These are phyloP conservation scores for Copidosoma aretas DNA, from an alignment of 2,888 invertebrate genomes.

Conservation along the genomic window DNA sequence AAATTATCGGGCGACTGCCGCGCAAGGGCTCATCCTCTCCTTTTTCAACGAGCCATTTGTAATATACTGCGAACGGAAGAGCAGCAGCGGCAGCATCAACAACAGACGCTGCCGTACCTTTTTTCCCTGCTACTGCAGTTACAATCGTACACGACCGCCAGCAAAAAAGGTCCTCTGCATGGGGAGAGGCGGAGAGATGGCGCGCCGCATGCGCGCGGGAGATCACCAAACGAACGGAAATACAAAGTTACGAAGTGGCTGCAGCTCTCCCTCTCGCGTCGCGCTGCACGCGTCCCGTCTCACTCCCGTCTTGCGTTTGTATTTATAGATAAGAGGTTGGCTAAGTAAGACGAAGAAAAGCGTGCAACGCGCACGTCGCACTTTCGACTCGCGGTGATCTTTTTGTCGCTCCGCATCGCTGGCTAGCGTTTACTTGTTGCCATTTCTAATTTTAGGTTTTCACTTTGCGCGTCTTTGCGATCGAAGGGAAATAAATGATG, in stretches of 20 bases:
- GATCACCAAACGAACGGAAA: constrained; percentile 19
- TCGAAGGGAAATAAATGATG: constrained; percentile 39
- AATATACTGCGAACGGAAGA: too few species aligned
- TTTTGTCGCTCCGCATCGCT: background rate
- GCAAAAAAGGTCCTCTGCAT: constrained; percentile 14
- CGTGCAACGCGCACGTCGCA: too few species aligned
- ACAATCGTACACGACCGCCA: too few species aligned
- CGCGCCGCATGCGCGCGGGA: constrained; percentile 10
- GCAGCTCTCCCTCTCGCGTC: background rate
- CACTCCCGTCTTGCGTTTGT: background rate
- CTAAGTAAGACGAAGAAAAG: too few species aligned
- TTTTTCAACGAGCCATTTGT: too few species aligned
- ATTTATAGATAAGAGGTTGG: background rate
- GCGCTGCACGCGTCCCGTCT: too few species aligned
- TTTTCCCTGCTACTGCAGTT: too few species aligned
- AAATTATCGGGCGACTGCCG: too few species aligned
- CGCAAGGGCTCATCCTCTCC: too few species aligned
- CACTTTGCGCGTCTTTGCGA: too few species aligned
- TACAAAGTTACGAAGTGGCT: constrained; percentile 14
- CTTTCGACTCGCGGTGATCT: background rate
- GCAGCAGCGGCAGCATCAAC: background rate
- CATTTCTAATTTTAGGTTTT: too few species aligned
- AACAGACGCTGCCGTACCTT: too few species aligned
- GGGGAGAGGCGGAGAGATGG: background rate
- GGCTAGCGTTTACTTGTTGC: background rate